phyloP scores from a whole-genome alignment of 2,888 invertebrate species.

The Calameuta filiformis region DNA sequence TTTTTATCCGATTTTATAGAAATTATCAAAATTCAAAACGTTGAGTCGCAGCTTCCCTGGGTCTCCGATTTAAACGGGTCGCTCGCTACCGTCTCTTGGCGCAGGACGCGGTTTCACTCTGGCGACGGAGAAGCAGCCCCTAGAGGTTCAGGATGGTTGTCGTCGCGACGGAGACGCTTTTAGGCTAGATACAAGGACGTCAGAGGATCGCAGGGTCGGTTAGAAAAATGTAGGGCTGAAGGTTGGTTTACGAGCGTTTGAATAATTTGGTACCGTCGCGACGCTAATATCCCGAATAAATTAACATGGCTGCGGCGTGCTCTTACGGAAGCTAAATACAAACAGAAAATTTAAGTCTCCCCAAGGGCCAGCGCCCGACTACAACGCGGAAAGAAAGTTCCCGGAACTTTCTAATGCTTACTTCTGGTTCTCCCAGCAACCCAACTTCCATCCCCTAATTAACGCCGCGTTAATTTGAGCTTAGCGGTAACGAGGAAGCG shows the following conservation, averaged over 20 bases:
- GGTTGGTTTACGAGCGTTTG: neutral
- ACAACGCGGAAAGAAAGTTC: neutral
- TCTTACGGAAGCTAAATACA: neutral
- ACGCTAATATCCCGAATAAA: neutral
- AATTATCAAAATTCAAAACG: neutral
- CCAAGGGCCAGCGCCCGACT: neutral
- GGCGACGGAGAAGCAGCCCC: neutral
- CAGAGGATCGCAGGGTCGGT: neutral
- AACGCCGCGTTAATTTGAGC: constrained; percentile 10
- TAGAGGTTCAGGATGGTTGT: neutral
- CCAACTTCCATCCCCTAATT: constrained; percentile 10
- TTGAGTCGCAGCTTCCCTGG: neutral
- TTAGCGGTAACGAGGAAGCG: neutral
- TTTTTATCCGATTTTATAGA: no score
- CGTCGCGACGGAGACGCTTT: neutral
- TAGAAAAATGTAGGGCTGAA: neutral
- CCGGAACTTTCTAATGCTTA: neutral
- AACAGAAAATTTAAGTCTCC: neutral
- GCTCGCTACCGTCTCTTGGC: neutral
- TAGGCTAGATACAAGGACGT: neutral
- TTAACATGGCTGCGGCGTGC: neutral
- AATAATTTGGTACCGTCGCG: neutral
- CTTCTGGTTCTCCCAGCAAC: neutral
- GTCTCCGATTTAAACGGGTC: neutral
- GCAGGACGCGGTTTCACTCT: neutral